Base-by-base conservation (phyloP, 1,140 invertebrate species). In the Drosophila subpulchrella region DNA sequence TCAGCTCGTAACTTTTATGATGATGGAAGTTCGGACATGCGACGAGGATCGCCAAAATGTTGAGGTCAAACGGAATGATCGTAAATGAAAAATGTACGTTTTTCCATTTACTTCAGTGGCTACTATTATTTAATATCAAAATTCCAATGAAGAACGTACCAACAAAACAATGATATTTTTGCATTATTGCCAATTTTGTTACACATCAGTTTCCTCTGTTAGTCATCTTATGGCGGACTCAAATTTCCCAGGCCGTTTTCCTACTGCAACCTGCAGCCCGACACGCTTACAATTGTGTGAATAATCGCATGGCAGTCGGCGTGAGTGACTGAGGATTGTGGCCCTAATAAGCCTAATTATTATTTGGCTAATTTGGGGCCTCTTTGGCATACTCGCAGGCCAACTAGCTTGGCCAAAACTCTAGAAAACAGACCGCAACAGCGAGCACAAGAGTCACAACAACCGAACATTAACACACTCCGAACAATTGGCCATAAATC, bases 401-500 rank as follows among this genome's bases (percentile, higher is more conserved):
- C 62, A 50, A 65, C 75, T 55, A 48, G 55, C 12, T 50, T 42
- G 61, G 56, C 41, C 76, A 65, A 67, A 59, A 51, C 74, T 63
- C 50, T 48, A 62, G 38, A 57, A 47, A 57, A 42, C 53, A 17
- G 76, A 74, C 56, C 60, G 54, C 62, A 75, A 66, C 50, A 72
- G 50, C 42, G 15, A 39, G 71, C 78, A 47, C 48, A 71, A 59
- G 42, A 63, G 59, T 54, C 60, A 74, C 36, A 74, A 56, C 57
- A 67, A 30, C 42, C 57, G 41, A 56, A 55, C 42, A 70, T 55
- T 68, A 54, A 81, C 51, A 75, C 51, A 78, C 51, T 46, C 41
- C 42, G 46, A 76, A 88, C 84, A 88, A 88, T 88, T 89, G 84
- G 68, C 73, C 67, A 88, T 88, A 88, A 88, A 88, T 88, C 84